Percentiles rank a stretch among this genome's conserved stretches.
phyloP scores from a whole-genome alignment of 2,797 vertebrate genomes.

The Sebastes trivittatus region DNA sequence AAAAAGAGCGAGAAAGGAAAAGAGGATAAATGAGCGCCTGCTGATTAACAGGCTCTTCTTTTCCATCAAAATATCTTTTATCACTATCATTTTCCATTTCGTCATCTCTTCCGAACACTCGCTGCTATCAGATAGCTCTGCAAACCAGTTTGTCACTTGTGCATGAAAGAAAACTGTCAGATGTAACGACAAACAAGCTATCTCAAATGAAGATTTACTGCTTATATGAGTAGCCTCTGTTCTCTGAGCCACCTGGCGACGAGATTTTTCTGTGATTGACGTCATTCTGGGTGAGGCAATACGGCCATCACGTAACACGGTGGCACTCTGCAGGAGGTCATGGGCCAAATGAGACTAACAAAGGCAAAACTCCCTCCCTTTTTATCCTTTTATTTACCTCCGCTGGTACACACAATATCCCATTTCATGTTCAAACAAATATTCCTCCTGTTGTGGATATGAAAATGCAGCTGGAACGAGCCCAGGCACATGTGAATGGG shows the following conservation, averaged over 20 bases:
- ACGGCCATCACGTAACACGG: slow-evolving; percentile 36
- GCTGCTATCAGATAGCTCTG: slow-evolving; percentile 1
- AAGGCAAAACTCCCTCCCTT: not conserved
- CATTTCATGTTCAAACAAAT: slow-evolving; percentile 25
- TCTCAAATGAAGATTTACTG: slow-evolving; percentile 10
- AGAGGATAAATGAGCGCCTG: slow-evolving; percentile 20
- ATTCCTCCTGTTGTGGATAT: slow-evolving; percentile 11
- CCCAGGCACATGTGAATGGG: slow-evolving; percentile 4
- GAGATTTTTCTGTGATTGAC: slow-evolving; percentile 31
- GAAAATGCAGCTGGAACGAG: not conserved
- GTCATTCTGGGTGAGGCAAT: slow-evolving; percentile 24
- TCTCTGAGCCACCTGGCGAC: slow-evolving; percentile 15
- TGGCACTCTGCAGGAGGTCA: slow-evolving; percentile 19
- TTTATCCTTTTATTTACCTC: not conserved
- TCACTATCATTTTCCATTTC: slow-evolving; percentile 9
- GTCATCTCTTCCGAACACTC: not conserved
- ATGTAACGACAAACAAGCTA: not conserved
- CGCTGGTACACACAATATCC: not conserved
- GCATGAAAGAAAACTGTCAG: not conserved
- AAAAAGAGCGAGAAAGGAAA: slow-evolving; percentile 18
- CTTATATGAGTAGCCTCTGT: slow-evolving; percentile 1
- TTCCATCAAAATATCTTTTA: slow-evolving; percentile 30
- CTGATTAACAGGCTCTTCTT: slow-evolving; percentile 44
- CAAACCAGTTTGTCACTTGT: slow-evolving; percentile 3
- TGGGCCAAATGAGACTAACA: slow-evolving; percentile 9